A percentile compares a stretch with the other conserved stretches of the same genome.
Evolutionary conservation across 2,113 vertebrate genomes (phyloP).

Genomic region (Xenus cinereus): DNA sequence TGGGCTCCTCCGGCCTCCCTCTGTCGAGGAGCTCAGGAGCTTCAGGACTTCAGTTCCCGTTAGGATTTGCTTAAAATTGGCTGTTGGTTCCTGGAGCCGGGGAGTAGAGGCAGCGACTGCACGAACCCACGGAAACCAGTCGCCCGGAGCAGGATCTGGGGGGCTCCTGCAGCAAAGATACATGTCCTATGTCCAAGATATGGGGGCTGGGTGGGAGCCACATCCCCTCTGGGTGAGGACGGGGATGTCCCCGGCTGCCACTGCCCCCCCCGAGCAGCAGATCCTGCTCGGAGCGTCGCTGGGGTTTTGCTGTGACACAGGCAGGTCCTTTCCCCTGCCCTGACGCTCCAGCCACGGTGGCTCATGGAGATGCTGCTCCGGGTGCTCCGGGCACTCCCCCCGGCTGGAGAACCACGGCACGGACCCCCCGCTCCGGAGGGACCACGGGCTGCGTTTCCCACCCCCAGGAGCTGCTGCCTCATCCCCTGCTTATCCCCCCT

Average conservation of each 20-base stretch:
- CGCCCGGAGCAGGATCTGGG: not conserved
- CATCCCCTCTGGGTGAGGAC: accelerated
- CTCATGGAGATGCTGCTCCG: not conserved
- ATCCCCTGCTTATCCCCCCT: not conserved
- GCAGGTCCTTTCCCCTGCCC: accelerated
- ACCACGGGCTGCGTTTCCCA: not conserved
- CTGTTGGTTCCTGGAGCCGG: not conserved
- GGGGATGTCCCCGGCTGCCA: not conserved
- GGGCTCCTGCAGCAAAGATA: not conserved
- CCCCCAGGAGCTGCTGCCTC: not conserved
- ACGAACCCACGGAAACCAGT: accelerated
- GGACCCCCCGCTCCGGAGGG: not conserved
- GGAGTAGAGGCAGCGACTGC: not conserved
- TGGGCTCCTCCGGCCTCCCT: not conserved
- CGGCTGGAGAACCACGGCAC: no score
- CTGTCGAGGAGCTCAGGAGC: not conserved
- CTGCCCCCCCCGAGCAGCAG: not conserved
- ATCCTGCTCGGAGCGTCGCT: not conserved
- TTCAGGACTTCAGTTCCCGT: not conserved
- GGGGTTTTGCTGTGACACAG: not conserved
- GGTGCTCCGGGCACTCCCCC: not conserved
- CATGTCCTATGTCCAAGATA: no score
- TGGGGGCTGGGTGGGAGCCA: not conserved
- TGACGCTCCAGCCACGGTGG: not conserved
- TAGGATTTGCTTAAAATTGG: not conserved